A percentile compares a stretch with the other conserved stretches of the same genome.
Evolutionary conservation across 2,113 vertebrate genomes (phyloP).

Genomic region (Sander lucioperca): DNA sequence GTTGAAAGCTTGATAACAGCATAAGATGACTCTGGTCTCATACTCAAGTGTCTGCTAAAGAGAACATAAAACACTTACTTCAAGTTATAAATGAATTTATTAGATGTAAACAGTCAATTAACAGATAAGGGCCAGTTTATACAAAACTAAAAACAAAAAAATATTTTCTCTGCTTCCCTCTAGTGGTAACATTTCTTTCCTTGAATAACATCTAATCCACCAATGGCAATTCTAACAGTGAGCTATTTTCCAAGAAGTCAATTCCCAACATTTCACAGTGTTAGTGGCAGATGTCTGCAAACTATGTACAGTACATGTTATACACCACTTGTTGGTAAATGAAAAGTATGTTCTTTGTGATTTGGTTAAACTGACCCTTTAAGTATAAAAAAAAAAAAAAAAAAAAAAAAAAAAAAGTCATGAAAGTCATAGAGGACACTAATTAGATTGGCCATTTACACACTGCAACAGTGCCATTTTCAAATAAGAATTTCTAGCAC

Average conservation of each 20-base stretch:
- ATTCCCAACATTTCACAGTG: background rate
- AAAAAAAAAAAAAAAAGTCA: too few species aligned
- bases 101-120: background rate
- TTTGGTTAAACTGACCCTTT: background rate
- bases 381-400: background rate
- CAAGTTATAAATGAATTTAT: background rate
- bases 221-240: background rate
- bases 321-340: background rate
- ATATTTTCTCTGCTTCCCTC: too few species aligned
- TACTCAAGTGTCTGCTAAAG: constrained; percentile 66
- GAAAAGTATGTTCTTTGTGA: background rate
- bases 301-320: background rate
- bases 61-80: background rate
- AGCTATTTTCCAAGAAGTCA: background rate
- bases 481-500: background rate
- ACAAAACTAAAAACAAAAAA: background rate
- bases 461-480: background rate
- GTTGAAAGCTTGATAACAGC: constrained; percentile 85
- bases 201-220: background rate
- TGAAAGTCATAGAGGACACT: background rate
- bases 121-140: background rate
- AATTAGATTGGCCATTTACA: background rate
- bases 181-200: background rate
- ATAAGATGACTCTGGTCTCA: constrained; percentile 80
- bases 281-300: background rate